Evolutionary conservation across 1,140 invertebrate genomes (phyloP).

Genomic region (Apis florea): DNA sequence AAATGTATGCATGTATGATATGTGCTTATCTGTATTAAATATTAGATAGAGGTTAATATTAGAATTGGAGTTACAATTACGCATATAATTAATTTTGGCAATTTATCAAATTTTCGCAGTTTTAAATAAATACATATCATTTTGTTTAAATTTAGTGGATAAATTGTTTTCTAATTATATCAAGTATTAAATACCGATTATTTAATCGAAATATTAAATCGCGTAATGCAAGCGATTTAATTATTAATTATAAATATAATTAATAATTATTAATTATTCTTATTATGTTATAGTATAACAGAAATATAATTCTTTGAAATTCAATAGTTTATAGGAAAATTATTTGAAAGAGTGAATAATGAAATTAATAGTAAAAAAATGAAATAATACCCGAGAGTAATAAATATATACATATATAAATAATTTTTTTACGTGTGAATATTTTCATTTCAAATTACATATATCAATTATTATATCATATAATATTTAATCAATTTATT

Average conservation of each 20-base stretch:
- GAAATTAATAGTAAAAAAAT: too few relatives aligned
- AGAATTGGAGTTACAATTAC: not conserved
- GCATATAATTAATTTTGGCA: constrained; percentile 13
- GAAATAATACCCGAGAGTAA: too few relatives aligned
- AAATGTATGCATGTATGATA: constrained; percentile 30
- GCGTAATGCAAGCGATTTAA: too few relatives aligned
- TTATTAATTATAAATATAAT: too few relatives aligned
- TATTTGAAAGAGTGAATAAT: too few relatives aligned
- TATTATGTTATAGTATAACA: not conserved
- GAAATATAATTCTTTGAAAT: too few relatives aligned
- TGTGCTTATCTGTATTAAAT: not conserved
- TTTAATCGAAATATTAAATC: too few relatives aligned
- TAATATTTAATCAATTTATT: not conserved
- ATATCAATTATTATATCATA: too few relatives aligned
- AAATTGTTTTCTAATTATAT: not conserved
- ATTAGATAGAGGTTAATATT: constrained; percentile 26
- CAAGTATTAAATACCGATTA: not conserved
- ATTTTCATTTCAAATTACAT: too few relatives aligned
- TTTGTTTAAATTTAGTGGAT: not conserved
- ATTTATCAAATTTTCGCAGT: constrained; percentile 4
- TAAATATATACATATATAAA: too few relatives aligned
- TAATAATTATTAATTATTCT: not conserved
- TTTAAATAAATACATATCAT: not conserved
- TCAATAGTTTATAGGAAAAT: too few relatives aligned
- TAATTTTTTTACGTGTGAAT: too few relatives aligned